Percentiles rank a stretch among this genome's conserved stretches.
These are phyloP conservation scores for Heptranchias perlo DNA, from an alignment of 2,113 vertebrate species.

Conservation along the genomic window DNA sequence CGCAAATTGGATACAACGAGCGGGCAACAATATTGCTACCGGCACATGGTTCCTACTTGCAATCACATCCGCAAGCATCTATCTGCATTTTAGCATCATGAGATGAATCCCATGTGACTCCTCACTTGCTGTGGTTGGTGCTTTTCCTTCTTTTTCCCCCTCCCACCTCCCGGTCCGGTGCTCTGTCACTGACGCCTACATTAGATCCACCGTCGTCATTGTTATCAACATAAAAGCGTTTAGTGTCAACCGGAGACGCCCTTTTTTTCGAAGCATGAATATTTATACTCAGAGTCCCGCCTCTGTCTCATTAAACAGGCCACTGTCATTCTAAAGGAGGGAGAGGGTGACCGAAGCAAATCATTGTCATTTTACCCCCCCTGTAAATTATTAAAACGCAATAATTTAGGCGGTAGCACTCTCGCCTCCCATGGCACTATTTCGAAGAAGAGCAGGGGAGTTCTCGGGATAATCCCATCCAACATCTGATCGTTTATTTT, in stretches of 20 bases:
- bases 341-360: too few species aligned
- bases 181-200: background rate
- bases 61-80: background rate
- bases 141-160: background rate
- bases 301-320: too few species aligned
- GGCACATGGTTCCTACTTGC: background rate
- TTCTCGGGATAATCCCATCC: too few species aligned
- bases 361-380: too few species aligned
- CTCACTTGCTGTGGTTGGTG: background rate
- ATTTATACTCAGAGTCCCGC: background rate
- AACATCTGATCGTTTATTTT: too few species aligned
- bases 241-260: background rate
- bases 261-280: background rate
- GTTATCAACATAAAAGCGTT: too few species aligned
- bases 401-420: too few species aligned
- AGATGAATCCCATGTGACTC: background rate
- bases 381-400: too few species aligned
- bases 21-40: background rate
- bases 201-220: background rate
- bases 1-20: background rate
- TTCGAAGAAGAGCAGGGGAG: too few species aligned
- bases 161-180: background rate
- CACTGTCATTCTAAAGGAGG: too few species aligned
- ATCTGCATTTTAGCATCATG: background rate
- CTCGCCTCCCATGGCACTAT: too few species aligned